These are phyloP conservation scores for Ylistrum balloti DNA, from an alignment of 1,140 invertebrate genomes.

Conservation along the genomic window DNA sequence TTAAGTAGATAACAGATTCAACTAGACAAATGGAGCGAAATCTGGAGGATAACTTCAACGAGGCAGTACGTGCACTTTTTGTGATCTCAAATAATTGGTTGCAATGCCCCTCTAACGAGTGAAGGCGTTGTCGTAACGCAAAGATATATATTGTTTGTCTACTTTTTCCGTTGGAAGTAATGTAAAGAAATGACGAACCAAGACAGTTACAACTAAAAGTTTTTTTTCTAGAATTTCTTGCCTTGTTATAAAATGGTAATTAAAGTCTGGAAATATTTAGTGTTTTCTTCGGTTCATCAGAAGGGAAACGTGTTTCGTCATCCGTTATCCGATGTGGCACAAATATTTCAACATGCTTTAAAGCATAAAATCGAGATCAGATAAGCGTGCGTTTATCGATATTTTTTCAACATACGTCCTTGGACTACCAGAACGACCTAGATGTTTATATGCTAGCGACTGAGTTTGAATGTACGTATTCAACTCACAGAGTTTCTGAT, in stretches of 20 bases:
- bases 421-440: background rate
- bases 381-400: background rate
- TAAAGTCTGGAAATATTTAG: background rate
- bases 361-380: background rate
- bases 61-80: conserved; percentile 1
- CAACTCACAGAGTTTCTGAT: too few species aligned
- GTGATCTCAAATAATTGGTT: background rate
- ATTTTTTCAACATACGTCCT: background rate
- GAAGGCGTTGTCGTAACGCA: background rate
- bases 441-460: background rate
- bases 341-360: background rate
- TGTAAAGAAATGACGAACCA: background rate
- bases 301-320: background rate
- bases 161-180: background rate
- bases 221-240: background rate
- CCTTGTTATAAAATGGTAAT: background rate
- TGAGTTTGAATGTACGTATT: background rate
- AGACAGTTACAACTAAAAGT: background rate
- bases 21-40: background rate
- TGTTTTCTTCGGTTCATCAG: background rate
- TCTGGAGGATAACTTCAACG: background rate
- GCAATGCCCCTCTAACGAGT: background rate
- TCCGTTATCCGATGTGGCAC: background rate
- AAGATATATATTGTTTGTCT: background rate
- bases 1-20: background rate